Percentiles rank a stretch among this genome's conserved stretches.
Conservation (phyloP, 2,113 vertebrate species). For the Acanthochromis polyacanthus region DNA sequence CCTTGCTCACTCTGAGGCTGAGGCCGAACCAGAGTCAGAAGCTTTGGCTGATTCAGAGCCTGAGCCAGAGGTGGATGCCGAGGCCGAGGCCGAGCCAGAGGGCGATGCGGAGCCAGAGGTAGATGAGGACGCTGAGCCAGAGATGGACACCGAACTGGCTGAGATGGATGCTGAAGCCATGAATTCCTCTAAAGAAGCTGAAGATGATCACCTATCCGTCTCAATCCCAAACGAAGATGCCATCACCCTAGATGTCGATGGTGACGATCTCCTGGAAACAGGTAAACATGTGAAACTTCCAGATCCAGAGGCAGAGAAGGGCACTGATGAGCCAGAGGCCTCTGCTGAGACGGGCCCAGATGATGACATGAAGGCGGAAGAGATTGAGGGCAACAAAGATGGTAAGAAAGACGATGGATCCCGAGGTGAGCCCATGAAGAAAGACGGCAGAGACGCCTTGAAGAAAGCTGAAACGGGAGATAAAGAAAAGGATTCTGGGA, state of each 20-base stretch:
- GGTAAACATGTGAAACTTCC: slow-evolving; percentile 99
- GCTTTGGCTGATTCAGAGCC: slow-evolving; percentile 38
- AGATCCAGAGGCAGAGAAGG: slow-evolving; percentile 98
- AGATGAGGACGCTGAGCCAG: slow-evolving; percentile 72
- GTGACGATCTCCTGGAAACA: slow-evolving; percentile 99
- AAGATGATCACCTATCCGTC: slow-evolving; percentile 99
- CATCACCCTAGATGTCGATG: slow-evolving; percentile 99
- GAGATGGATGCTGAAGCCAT: slow-evolving; percentile 91
- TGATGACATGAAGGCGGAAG: slow-evolving; percentile 92
- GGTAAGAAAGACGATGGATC: slow-evolving; percentile 96
- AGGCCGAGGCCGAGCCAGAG: slow-evolving; percentile 68
- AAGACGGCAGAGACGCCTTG: slow-evolving; percentile 94
- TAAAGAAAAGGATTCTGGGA: slow-evolving; percentile 99
- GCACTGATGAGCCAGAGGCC: slow-evolving; percentile 92
- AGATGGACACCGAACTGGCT: slow-evolving; percentile 81
- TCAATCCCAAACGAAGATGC: slow-evolving; percentile 99
- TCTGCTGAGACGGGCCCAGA: slow-evolving; percentile 92
- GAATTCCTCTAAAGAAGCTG: slow-evolving; percentile 93
- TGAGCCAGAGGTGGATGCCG: slow-evolving; percentile 56
- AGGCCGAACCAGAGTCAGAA: slow-evolving; percentile 63
- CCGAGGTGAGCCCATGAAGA: slow-evolving; percentile 93
- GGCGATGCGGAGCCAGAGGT: slow-evolving; percentile 54
- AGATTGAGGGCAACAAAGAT: slow-evolving; percentile 93
- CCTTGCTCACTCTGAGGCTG: slow-evolving; percentile 83
- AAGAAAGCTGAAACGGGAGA: slow-evolving; percentile 99